phyloP scores from a whole-genome alignment of 2,113 vertebrate genomes.

The Silurus glanis region DNA sequence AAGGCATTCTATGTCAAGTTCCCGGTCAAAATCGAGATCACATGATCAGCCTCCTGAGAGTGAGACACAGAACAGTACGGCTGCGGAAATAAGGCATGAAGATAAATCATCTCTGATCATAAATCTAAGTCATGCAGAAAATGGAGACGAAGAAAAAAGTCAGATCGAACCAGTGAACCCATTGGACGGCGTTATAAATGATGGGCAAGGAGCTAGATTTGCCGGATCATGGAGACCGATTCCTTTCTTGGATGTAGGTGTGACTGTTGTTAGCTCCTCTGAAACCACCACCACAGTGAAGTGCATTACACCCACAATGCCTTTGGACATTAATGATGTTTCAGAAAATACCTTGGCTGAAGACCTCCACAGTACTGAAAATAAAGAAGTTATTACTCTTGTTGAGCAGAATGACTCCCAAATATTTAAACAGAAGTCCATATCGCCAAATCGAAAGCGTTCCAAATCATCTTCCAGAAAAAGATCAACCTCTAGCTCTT shows the following conservation, averaged over 20 bases:
- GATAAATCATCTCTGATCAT: background rate
- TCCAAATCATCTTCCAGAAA: constrained; percentile 59
- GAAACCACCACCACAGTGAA: constrained; percentile 23
- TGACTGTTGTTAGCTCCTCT: background rate
- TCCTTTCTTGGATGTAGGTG: constrained; percentile 47
- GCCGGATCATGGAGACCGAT: constrained; percentile 57
- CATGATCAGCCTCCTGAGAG: constrained; percentile 4
- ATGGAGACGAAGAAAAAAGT: constrained; percentile 17
- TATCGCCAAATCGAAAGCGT: constrained; percentile 16
- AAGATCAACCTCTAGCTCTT: constrained; percentile 60
- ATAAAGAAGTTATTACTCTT: background rate
- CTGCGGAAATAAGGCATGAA: background rate
- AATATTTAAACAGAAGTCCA: background rate
- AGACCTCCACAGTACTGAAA: constrained; percentile 9
- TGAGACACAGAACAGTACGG: background rate
- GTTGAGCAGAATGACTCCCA: constrained; percentile 6
- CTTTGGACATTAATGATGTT: constrained; percentile 27
- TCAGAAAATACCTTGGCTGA: background rate
- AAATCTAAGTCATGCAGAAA: constrained; percentile 27
- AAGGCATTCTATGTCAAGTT: constrained; percentile 43
- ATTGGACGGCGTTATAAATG: background rate
- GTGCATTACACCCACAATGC: constrained; percentile 44
- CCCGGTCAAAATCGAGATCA: constrained; percentile 47
- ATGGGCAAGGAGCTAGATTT: background rate
- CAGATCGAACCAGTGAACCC: background rate